Conservation (phyloP, 2,113 vertebrate genomes). For the Nematolebias whitei region DNA sequence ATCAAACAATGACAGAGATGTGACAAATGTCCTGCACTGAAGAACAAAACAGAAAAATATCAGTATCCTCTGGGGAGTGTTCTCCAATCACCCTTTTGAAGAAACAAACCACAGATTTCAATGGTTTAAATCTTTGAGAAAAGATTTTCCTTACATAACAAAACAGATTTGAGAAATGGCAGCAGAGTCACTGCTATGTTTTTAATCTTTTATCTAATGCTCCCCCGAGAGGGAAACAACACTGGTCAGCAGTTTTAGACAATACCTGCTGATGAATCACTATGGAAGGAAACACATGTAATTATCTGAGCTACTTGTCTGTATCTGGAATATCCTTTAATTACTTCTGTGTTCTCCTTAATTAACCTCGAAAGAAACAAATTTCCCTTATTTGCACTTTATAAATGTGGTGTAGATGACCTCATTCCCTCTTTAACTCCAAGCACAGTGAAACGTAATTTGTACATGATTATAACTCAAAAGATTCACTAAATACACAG, state of each 20-base stretch:
- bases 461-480: not conserved
- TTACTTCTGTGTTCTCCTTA: not conserved
- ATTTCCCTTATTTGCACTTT: not conserved
- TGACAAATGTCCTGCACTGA: no score
- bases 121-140: not conserved
- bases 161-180: no score
- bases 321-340: not conserved
- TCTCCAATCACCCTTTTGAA: no score
- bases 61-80: no score
- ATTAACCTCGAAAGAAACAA: slow-evolving; percentile 6
- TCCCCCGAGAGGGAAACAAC: not conserved
- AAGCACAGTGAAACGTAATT: not conserved
- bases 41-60: no score
- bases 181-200: not conserved
- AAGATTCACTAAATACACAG: not conserved
- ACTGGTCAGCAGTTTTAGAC: not conserved
- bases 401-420: not conserved
- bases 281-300: slow-evolving; percentile 3
- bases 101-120: no score
- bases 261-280: slow-evolving; percentile 10
- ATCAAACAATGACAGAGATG: no score
- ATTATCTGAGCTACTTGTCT: slow-evolving; percentile 9
- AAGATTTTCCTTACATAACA: not conserved
- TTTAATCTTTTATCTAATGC: not conserved
- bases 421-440: slow-evolving; percentile 1